A percentile compares a stretch with the other conserved stretches of the same genome.
Conservation (phyloP, 2,888 invertebrate species). For the Cosmopolites sordidus region DNA sequence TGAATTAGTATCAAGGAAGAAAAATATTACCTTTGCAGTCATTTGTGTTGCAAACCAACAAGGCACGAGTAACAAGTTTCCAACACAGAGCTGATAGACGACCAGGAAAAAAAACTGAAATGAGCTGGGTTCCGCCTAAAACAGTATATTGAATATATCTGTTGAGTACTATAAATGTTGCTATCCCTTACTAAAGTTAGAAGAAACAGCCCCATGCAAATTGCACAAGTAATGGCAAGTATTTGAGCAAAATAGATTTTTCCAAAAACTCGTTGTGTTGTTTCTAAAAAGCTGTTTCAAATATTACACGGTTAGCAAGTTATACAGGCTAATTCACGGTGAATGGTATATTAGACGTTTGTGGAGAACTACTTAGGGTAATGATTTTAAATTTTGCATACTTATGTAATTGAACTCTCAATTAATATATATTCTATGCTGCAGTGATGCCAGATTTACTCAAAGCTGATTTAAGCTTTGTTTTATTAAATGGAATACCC, state of each 20-base stretch:
- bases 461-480: no score
- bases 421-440: no score
- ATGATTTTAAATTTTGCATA: no score
- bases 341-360: no score
- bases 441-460: no score
- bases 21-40: constrained; percentile 22
- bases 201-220: constrained; percentile 30
- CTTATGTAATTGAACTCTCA: no score
- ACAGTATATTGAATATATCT: not conserved
- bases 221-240: constrained; percentile 20
- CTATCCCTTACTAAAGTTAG: constrained; percentile 19
- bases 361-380: no score
- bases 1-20: not conserved
- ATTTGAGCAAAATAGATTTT: constrained; percentile 29
- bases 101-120: constrained; percentile 26
- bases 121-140: constrained; percentile 23
- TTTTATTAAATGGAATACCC: no score
- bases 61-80: constrained; percentile 23
- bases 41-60: constrained; percentile 31
- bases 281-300: constrained; percentile 26
- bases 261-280: constrained; percentile 24
- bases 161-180: no score
- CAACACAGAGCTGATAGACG: constrained; percentile 20
- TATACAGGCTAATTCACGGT: no score
- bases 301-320: no score